Evolutionary conservation across 2,888 invertebrate genomes (phyloP), one percentile per base, ranked within the genome.

Genomic region (Rhagium mordax): DNA sequence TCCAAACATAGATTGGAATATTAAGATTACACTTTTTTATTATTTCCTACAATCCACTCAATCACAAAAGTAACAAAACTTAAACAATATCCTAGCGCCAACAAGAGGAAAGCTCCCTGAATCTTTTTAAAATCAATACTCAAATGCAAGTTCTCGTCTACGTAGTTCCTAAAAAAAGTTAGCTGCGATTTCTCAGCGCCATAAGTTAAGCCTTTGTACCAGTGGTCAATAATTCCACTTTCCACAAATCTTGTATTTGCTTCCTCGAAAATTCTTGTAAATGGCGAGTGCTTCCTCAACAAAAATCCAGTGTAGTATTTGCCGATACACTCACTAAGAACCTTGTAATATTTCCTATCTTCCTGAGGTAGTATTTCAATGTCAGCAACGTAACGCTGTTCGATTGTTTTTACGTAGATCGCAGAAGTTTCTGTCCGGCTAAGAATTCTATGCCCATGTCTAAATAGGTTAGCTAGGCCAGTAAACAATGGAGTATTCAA

Each of bases 231-330:
- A 15, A 82, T 69, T 6, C 83, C 83, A 29, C 77, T 75, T 72
- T 83, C 82, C 2, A 78, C 57, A 20, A 81, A 71, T 59, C 70
- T 68, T 2, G 53, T 49, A 8, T 71, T 71, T 1, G 67, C 70
- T 6, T 64, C 64, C 49, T 81, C 71, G 48, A 82, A 74, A 21
- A 76, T 53, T 41, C 66, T 69, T 1, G 76, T 79, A 47, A 75
- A 81, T 2, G 83, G 83, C 1, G 83, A 83, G 51, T 80, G 61
- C 57, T 75, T 72, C 41, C 74, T 72, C 33, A 84, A 64, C 15
- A 77, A 74, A 65, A 82, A 82, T 0, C 77, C 81, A 18, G 75
- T 73, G 59, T 79, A 79, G 62, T 76, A 75, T 3, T 74, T 72
- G 2, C 71, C 71, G 10, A 79, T 59, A 55, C 83, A 82, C 8